Conservation (phyloP, 2,888 invertebrate genomes). For the Calliopum simillimum region DNA sequence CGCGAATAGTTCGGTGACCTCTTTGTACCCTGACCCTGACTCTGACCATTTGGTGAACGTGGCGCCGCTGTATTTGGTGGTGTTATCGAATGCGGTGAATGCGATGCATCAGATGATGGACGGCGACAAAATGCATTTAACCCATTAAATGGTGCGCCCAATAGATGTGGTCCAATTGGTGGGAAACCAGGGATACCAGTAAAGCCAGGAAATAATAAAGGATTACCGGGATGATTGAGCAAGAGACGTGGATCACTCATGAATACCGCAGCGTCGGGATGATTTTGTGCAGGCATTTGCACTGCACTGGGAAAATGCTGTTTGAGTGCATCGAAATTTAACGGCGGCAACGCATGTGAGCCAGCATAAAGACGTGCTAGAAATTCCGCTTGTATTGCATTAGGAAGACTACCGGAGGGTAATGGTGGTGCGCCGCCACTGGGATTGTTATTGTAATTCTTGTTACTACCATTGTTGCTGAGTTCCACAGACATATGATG, state of each 20-base stretch:
- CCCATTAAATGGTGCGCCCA: constrained; percentile 64
- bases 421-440: constrained; percentile 20
- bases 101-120: constrained; percentile 70
- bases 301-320: constrained; percentile 55
- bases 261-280: constrained; percentile 51
- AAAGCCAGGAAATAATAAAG: constrained; percentile 72
- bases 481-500: constrained; percentile 53
- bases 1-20: constrained; percentile 44
- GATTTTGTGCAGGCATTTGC: constrained; percentile 5
- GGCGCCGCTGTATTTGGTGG: constrained; percentile 60
- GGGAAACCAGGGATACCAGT: constrained; percentile 72
- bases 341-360: constrained; percentile 71
- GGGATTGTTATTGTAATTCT: constrained; percentile 41
- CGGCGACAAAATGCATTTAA: constrained; percentile 56
- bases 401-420: constrained; percentile 59
- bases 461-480: constrained; percentile 47
- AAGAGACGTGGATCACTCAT: constrained; percentile 59
- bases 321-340: constrained; percentile 76
- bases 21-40: constrained; percentile 42
- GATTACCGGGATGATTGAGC: constrained; percentile 70
- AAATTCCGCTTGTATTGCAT: constrained; percentile 82
- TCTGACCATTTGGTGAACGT: constrained; percentile 41
- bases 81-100: constrained; percentile 70
- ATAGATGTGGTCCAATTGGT: constrained; percentile 66
- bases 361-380: constrained; percentile 83